A percentile compares a stretch with the other conserved stretches of the same genome.
Conservation (phyloP, 1,140 invertebrate species). For the Drosophila mojavensis region DNA sequence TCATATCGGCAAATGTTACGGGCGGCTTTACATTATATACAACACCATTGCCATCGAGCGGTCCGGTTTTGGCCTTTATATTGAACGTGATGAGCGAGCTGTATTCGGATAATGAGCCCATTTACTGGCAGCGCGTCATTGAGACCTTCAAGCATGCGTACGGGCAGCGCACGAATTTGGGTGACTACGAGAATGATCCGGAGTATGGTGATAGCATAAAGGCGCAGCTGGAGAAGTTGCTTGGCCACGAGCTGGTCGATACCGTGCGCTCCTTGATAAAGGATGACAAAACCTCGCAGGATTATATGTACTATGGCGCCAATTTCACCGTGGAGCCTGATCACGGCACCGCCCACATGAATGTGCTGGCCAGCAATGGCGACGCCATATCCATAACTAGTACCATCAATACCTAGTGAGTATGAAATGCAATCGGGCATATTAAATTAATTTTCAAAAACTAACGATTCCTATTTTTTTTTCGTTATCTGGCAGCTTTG, state of each 20-base stretch:
- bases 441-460: too few relatives aligned
- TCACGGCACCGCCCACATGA: conserved; percentile 96
- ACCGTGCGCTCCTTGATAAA: conserved; percentile 86
- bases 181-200: conserved; percentile 88
- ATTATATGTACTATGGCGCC: conserved; percentile 90
- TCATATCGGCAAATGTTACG: conserved; percentile 85
- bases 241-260: conserved; percentile 85
- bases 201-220: conserved; percentile 45
- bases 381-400: conserved; percentile 97
- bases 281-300: conserved; percentile 88
- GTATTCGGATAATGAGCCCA: conserved; percentile 84
- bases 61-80: conserved; percentile 91
- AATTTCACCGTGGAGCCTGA: conserved; percentile 87
- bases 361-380: conserved; percentile 93
- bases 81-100: conserved; percentile 91
- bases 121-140: conserved; percentile 91
- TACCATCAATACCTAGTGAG: conserved; percentile 96
- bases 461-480: too few relatives aligned
- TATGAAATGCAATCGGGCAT: conserved; percentile 36
- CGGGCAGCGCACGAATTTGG: conserved; percentile 93
- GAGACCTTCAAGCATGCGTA: conserved; percentile 98
- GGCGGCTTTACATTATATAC: conserved; percentile 89
- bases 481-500: conserved; percentile 87
- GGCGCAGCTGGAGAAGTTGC: conserved; percentile 53
- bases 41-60: conserved; percentile 92